Evolutionary conservation across 2,113 vertebrate genomes (phyloP).

Genomic region (Hippocampus barbouri): DNA sequence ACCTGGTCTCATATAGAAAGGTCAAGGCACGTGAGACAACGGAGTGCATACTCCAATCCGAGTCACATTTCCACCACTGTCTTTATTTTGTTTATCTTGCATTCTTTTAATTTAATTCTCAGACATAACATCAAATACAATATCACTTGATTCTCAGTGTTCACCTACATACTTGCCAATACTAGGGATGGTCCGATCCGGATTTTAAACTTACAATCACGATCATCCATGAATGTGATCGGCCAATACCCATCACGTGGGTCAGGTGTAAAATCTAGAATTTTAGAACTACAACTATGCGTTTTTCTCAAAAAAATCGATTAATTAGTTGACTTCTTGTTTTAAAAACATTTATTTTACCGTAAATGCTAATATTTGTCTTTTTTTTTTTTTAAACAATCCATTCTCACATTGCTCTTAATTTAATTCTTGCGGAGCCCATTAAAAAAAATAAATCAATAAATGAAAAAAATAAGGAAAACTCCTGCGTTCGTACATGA

Average conservation of each 20-base stretch:
- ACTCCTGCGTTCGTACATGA: background rate
- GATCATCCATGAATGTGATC: too few species aligned
- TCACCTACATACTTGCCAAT: background rate
- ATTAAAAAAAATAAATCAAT: background rate
- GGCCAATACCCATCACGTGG: too few species aligned
- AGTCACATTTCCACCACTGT: background rate
- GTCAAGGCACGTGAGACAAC: background rate
- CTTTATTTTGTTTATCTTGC: background rate
- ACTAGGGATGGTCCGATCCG: background rate
- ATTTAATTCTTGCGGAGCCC: slow-evolving; percentile 2
- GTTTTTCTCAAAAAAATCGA: too few species aligned
- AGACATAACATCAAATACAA: background rate
- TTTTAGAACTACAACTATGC: too few species aligned
- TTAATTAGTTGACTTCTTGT: too few species aligned
- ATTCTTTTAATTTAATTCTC: background rate
- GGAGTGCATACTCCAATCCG: background rate
- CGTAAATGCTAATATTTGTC: slow-evolving; percentile 3
- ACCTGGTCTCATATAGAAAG: background rate
- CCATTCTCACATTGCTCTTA: background rate
- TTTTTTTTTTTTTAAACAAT: too few species aligned
- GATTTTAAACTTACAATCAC: too few species aligned
- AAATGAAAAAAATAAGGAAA: slow-evolving; percentile 1
- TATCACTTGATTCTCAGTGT: background rate
- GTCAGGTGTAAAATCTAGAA: too few species aligned
- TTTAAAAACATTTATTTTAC: too few species aligned